A percentile compares a stretch with the other conserved stretches of the same genome.
Conservation (phyloP, 92 coral and sea anemone genomes). For the Umimayanthus chanpuru region DNA sequence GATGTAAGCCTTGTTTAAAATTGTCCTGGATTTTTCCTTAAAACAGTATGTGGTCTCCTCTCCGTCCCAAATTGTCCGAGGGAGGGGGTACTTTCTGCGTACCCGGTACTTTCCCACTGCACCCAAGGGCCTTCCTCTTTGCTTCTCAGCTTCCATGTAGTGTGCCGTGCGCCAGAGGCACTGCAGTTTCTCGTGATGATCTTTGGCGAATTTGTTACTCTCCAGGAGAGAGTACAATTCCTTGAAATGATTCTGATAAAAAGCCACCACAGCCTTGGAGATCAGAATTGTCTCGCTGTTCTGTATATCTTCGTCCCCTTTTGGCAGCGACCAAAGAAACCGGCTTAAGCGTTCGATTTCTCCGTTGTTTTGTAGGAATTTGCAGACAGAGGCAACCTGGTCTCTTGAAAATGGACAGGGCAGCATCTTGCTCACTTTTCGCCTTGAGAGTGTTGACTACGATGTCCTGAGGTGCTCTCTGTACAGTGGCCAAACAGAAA, state of each 20-base stretch:
- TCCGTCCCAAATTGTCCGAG: slow-evolving; percentile 95
- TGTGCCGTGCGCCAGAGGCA: slow-evolving; percentile 93
- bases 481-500: slow-evolving; percentile 2
- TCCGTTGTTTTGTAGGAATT: slow-evolving; percentile 88
- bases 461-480: slow-evolving; percentile 16
- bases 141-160: slow-evolving; percentile 90
- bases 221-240: slow-evolving; percentile 86
- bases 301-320: slow-evolving; percentile 72
- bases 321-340: slow-evolving; percentile 96
- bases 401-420: slow-evolving; percentile 91
- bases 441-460: neutral
- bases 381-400: slow-evolving; percentile 88
- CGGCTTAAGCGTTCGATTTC: slow-evolving; percentile 85
- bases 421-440: slow-evolving; percentile 52
- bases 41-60: slow-evolving; percentile 95
- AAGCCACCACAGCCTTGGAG: slow-evolving; percentile 91
- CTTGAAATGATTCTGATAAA: slow-evolving; percentile 80
- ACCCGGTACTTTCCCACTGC: slow-evolving; percentile 97
- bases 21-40: slow-evolving; percentile 84
- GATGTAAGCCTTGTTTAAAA: slow-evolving; percentile 86
- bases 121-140: slow-evolving; percentile 86
- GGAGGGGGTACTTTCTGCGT: slow-evolving; percentile 90
- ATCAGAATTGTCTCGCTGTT: slow-evolving; percentile 82
- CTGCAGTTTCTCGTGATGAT: slow-evolving; percentile 85
- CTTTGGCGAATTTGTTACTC: slow-evolving; percentile 72